Base-by-base conservation (phyloP, 37 sponge, comb jelly and placozoan species). In the Diacarnus erythraeanus region DNA sequence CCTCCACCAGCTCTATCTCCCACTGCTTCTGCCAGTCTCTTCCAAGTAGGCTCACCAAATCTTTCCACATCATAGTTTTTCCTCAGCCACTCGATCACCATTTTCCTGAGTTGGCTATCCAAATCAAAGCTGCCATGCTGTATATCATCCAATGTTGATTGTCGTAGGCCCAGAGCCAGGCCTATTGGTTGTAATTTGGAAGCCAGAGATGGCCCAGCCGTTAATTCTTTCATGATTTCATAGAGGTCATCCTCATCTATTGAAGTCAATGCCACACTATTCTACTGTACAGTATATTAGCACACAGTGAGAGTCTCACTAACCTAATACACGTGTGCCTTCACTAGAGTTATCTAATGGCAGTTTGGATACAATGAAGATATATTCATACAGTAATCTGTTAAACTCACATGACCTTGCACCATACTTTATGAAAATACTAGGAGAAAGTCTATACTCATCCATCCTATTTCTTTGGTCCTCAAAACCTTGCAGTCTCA, bases 11-110 rank as follows among this genome's bases (percentile, higher is more conserved):
- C 67, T 35, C 20, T 9, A 5, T 27, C 31, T 66, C 34, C 31
- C 34, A 66, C 67, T 3, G 36, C 67, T 66, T 23, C 36, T 34
- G 31, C 67, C 31, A 66, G 35, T 2, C 20, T 34, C 31, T 27
- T 20, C 67, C 67, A 66, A 20, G 67, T 66, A 9, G 67, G 67
- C 34, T 66, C 67, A 66, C 67, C 67, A 66, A 66, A 66, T 27
- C 67, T 29, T 34, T 66, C 67, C 26, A 27, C 34, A 66, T 66
- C 31, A 27, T 66, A 66, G 67, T 27, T 66, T 27, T 34, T 66
- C 4, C 4, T 9, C 67, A 66, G 67, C 67, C 67, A 66, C 20
- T 27, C 17, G 1, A 2, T 66, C 1, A 66, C 35, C 67, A 66
- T 66, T 27, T 47, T 47, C 10, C 51, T 47, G 10, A 47, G 12